Conservation (phyloP, 2,113 vertebrate species). For the Microtus montanus region DNA sequence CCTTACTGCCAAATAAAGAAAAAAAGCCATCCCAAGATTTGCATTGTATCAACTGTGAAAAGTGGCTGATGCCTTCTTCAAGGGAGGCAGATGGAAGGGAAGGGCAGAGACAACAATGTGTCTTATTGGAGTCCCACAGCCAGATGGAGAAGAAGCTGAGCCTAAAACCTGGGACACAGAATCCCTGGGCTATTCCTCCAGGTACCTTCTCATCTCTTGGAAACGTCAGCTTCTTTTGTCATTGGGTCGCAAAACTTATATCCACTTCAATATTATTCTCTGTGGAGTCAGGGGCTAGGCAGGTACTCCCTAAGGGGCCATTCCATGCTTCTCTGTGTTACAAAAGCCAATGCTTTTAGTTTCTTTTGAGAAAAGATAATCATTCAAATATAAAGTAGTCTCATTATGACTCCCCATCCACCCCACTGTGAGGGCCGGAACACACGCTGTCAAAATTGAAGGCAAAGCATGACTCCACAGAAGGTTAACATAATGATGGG, state of each 20-base stretch:
- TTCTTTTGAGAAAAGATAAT: slow-evolving; percentile 6
- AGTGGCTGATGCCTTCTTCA: background rate
- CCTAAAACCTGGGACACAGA: background rate
- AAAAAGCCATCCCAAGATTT: background rate
- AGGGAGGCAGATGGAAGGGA: background rate
- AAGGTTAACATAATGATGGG: slow-evolving; percentile 68
- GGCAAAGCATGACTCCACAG: slow-evolving; percentile 21
- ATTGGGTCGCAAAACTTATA: background rate
- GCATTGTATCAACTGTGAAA: background rate
- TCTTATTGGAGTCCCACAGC: background rate
- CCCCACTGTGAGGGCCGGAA: background rate
- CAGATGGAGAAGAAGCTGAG: background rate
- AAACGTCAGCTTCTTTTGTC: background rate
- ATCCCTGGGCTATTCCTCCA: background rate
- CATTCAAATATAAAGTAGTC: slow-evolving; percentile 4
- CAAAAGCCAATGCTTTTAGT: background rate
- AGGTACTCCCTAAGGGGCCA: background rate
- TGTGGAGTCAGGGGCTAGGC: background rate
- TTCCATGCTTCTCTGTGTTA: background rate
- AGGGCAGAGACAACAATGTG: background rate
- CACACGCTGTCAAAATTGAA: background rate
- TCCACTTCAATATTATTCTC: background rate
- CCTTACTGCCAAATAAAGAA: background rate
- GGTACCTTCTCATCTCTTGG: background rate
- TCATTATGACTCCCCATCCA: slow-evolving; percentile 22